Conservation (phyloP, 2,113 vertebrate genomes). For the Fregata magnificens region DNA sequence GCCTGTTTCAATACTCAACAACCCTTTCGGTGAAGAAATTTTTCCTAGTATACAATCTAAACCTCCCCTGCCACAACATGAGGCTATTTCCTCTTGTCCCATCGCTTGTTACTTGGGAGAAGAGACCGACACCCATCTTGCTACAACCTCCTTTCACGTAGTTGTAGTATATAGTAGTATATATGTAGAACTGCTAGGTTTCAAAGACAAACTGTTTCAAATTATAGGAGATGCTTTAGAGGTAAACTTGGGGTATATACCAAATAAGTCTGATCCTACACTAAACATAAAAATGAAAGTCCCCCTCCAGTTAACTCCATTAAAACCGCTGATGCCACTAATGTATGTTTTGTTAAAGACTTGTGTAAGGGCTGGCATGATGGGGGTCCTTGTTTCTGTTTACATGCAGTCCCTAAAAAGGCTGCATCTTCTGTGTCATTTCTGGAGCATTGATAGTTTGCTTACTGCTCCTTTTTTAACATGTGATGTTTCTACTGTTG, state of each 20-base stretch:
- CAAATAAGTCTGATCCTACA: neutral
- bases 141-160: no score
- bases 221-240: neutral
- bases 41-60: no score
- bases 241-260: neutral
- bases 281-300: neutral
- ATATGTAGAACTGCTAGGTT: neutral
- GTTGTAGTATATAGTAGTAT: neutral
- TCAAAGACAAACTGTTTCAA: neutral
- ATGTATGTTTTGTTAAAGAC: neutral
- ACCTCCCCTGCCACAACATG: no score
- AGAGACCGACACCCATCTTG: no score
- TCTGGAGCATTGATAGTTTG: neutral
- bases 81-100: no score
- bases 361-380: neutral
- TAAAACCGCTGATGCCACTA: neutral
- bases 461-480: neutral
- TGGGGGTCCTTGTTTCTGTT: neutral
- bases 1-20: no score
- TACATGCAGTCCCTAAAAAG: neutral
- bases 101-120: no score
- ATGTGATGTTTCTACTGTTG: neutral
- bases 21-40: no score
- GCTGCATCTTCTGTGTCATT: neutral
- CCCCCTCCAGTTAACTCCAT: neutral